phyloP scores from a whole-genome alignment of 2,113 vertebrate genomes.

The Ranitomeya variabilis region DNA sequence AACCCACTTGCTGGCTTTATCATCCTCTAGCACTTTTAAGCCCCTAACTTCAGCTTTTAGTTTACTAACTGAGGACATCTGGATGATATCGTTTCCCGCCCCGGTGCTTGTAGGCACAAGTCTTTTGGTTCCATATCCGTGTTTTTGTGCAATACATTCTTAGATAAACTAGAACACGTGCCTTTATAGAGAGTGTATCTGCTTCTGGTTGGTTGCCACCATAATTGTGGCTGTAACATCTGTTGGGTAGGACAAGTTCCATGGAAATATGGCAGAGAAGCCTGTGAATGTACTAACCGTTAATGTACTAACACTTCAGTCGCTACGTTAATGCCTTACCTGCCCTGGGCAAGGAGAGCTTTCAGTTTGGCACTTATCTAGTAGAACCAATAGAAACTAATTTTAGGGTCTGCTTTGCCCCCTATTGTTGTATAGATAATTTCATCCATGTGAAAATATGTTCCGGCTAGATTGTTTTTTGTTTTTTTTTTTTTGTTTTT shows the following conservation, averaged over 20 bases:
- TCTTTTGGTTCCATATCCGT: not conserved
- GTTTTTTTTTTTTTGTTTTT: no score
- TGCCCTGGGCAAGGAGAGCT: not conserved
- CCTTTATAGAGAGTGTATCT: constrained; percentile 5
- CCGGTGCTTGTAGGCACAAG: not conserved
- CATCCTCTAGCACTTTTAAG: not conserved
- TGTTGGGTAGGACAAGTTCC: not conserved
- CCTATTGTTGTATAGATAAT: not conserved
- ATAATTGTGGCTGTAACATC: not conserved
- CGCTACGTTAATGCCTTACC: not conserved
- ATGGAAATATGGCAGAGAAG: not conserved
- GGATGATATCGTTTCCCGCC: not conserved
- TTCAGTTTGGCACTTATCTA: not conserved
- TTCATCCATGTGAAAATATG: not conserved
- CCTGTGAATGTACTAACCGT: constrained; percentile 14
- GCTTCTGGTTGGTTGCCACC: not conserved
- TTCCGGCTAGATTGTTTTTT: not conserved
- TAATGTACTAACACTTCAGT: constrained; percentile 2
- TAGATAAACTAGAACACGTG: constrained; percentile 7
- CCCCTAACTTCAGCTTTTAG: not conserved
- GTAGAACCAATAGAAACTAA: not conserved
- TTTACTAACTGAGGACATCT: not conserved
- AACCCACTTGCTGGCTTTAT: not conserved
- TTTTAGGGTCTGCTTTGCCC: not conserved
- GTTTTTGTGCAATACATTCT: constrained; percentile 5